Evolutionary conservation across 2,888 invertebrate genomes (phyloP).

Genomic region (Drosophila differens): DNA sequence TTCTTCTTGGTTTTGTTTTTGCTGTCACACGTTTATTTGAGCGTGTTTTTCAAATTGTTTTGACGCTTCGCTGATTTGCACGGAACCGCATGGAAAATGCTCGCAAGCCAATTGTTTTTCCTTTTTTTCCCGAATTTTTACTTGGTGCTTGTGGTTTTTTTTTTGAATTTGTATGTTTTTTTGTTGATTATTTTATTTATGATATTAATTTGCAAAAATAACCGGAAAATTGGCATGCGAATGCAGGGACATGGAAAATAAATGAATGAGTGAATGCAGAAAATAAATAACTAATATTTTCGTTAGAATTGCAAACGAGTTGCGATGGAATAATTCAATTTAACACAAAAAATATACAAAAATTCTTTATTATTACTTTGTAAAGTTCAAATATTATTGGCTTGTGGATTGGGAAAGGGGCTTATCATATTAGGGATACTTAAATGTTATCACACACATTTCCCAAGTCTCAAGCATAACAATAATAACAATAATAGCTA

Average conservation of each 20-base stretch:
- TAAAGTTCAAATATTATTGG: neutral
- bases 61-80: constrained; percentile 55
- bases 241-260: constrained; percentile 22
- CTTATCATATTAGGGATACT: neutral
- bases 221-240: constrained; percentile 14
- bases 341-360: neutral
- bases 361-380: neutral
- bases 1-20: constrained; percentile 18
- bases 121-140: constrained; percentile 17
- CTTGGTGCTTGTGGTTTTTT: neutral
- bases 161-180: constrained; percentile 16
- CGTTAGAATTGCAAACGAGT: constrained; percentile 33
- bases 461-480: neutral
- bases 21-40: constrained; percentile 55
- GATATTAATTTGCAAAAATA: constrained; percentile 60
- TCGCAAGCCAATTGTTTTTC: constrained; percentile 49
- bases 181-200: constrained; percentile 44
- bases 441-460: neutral
- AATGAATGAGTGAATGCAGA: constrained; percentile 5
- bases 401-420: neutral
- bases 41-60: constrained; percentile 67
- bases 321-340: constrained; percentile 25
- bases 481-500: constrained; percentile 11
- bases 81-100: constrained; percentile 27
- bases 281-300: constrained; percentile 54